These are phyloP conservation scores for Morus bassanus DNA, from an alignment of 2,797 vertebrate species.

Conservation along the genomic window DNA sequence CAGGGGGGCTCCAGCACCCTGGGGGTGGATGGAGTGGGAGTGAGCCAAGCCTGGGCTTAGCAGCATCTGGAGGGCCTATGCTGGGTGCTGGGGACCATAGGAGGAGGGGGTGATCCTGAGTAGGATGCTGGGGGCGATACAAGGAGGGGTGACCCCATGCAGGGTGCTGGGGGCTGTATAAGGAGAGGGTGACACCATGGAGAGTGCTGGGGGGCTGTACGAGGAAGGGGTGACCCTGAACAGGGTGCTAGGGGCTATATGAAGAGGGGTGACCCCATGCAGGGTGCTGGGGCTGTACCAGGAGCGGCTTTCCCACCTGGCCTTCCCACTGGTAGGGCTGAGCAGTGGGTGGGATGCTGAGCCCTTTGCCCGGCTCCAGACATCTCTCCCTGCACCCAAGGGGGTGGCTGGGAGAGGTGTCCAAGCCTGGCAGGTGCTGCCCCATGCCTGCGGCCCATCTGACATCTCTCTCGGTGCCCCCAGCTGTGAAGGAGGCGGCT, in stretches of 20 bases:
- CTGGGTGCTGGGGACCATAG: background rate
- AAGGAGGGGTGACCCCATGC: accelerated
- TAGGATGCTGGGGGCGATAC: accelerated
- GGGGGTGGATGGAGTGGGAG: background rate
- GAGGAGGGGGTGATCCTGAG: background rate
- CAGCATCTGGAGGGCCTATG: background rate
- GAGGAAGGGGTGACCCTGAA: background rate
- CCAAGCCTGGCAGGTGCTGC: accelerated
- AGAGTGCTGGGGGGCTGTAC: background rate
- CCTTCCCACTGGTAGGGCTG: background rate
- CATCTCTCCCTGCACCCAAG: background rate
- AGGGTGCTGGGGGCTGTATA: background rate
- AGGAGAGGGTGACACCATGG: background rate
- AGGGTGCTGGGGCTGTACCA: background rate
- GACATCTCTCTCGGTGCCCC: background rate
- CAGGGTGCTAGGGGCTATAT: background rate
- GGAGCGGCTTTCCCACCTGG: background rate
- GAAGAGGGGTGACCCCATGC: background rate
- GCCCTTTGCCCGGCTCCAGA: background rate
- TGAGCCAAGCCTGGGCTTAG: background rate
- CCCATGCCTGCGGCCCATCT: background rate
- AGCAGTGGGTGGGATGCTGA: background rate
- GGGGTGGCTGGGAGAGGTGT: background rate
- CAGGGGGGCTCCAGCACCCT: background rate
- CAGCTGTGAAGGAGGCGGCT: slow-evolving; percentile 96